Evolutionary conservation across 2,113 vertebrate genomes (phyloP).

Genomic region (Coryphaenoides rupestris): DNA sequence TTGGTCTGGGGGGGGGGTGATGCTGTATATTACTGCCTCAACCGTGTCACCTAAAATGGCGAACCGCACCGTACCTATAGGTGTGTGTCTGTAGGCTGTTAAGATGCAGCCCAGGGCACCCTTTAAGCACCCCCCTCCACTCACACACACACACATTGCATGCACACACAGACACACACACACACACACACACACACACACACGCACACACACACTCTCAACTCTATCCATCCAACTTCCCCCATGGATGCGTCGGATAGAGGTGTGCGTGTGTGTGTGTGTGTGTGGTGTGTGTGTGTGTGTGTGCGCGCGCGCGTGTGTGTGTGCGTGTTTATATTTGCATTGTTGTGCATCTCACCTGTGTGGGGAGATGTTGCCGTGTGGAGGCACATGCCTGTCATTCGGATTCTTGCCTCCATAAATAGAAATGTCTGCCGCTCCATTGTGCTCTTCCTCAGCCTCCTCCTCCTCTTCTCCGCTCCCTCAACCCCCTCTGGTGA

Average conservation of each 20-base stretch:
- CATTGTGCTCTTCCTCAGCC: conserved; percentile 41
- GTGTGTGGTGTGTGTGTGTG: conserved; percentile 31
- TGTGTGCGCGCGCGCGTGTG: too few relatives aligned
- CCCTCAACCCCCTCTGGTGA: conserved; percentile 15
- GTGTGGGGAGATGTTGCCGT: conserved; percentile 37
- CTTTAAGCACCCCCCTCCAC: neutral
- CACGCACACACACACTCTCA: neutral
- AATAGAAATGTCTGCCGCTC: conserved; percentile 61
- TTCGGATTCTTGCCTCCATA: conserved; percentile 59
- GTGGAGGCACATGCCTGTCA: conserved; percentile 55
- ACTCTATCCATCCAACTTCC: neutral
- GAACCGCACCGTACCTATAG: conserved; percentile 6
- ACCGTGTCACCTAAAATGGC: neutral
- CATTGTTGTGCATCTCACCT: neutral
- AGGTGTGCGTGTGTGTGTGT: conserved; percentile 26
- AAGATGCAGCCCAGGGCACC: neutral
- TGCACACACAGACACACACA: neutral
- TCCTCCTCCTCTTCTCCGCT: conserved; percentile 21
- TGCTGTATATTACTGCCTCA: neutral
- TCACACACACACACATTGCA: neutral
- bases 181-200: neutral
- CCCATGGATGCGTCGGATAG: too few relatives aligned
- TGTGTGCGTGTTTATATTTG: conserved; percentile 29
- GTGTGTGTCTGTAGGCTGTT: neutral
- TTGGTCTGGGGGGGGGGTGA: too few relatives aligned